A percentile compares a stretch with the other conserved stretches of the same genome.
phyloP scores from a whole-genome alignment of 2,797 vertebrate genomes.

The Liasis olivaceus region DNA sequence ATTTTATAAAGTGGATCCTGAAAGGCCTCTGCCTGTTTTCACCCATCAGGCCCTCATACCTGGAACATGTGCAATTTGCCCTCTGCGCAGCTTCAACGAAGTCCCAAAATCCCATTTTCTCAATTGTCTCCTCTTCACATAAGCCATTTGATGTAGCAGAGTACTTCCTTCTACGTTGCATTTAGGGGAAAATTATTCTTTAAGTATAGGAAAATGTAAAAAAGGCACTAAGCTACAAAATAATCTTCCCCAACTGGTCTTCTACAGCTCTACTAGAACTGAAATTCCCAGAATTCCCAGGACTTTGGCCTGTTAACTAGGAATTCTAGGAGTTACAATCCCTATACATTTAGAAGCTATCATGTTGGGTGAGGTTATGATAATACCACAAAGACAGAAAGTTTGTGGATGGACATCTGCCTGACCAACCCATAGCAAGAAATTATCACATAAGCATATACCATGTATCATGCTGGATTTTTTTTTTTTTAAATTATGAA shows the following conservation, averaged over 20 bases:
- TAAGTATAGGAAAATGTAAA: neutral
- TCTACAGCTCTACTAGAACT: neutral
- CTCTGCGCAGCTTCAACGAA: constrained; percentile 93
- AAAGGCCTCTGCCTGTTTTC: constrained; percentile 35
- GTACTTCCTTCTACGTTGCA: constrained; percentile 87
- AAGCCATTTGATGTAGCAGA: constrained; percentile 87
- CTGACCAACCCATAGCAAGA: too few species aligned
- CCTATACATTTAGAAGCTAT: neutral
- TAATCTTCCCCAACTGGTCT: neutral
- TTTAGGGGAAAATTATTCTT: neutral
- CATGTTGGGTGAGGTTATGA: neutral
- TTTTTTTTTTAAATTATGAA: neutral
- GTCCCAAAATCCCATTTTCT: constrained; percentile 90
- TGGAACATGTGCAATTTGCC: constrained; percentile 93
- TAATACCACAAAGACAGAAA: neutral
- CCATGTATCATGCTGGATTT: neutral
- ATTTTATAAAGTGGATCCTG: constrained; percentile 33
- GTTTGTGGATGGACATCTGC: neutral
- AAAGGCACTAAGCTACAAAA: neutral
- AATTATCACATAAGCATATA: neutral
- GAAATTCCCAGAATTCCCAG: neutral
- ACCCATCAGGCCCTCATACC: constrained; percentile 69
- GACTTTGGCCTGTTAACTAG: neutral
- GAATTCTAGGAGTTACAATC: neutral
- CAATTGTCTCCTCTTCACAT: constrained; percentile 85